These are phyloP conservation scores for Lophura nycthemera DNA, from an alignment of 2,113 vertebrate species.

Conservation along the genomic window DNA sequence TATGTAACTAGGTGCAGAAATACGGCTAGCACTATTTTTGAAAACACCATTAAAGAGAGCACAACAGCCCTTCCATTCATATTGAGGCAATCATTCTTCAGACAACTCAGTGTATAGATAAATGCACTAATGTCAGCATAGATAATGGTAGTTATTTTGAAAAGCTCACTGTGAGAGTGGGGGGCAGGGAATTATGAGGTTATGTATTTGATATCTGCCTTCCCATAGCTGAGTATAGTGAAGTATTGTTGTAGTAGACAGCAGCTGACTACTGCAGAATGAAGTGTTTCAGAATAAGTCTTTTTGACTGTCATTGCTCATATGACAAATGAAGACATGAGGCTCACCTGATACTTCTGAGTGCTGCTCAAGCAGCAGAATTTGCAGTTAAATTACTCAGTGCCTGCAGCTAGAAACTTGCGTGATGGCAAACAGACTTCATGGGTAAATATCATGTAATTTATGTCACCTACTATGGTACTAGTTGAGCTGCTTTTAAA, in stretches of 20 bases:
- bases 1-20: background rate
- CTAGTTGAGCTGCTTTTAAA: constrained; percentile 2
- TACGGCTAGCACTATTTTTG: background rate
- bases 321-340: background rate
- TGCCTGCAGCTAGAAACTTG: background rate
- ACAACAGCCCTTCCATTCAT: background rate
- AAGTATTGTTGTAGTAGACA: background rate
- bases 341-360: background rate
- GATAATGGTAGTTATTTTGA: background rate
- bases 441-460: background rate
- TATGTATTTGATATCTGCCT: background rate
- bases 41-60: background rate
- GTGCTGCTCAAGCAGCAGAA: background rate
- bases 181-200: background rate
- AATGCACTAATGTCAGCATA: background rate
- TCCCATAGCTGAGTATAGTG: background rate
- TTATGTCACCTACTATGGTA: background rate
- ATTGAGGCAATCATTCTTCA: background rate
- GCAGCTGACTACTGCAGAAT: background rate
- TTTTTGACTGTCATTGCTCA: background rate
- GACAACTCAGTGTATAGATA: background rate
- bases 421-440: background rate
- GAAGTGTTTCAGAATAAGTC: background rate
- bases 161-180: background rate
- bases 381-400: background rate